These are phyloP conservation scores for Cladopsammia gracilis DNA, from an alignment of 64 coral and sea anemone genomes.

Conservation along the genomic window DNA sequence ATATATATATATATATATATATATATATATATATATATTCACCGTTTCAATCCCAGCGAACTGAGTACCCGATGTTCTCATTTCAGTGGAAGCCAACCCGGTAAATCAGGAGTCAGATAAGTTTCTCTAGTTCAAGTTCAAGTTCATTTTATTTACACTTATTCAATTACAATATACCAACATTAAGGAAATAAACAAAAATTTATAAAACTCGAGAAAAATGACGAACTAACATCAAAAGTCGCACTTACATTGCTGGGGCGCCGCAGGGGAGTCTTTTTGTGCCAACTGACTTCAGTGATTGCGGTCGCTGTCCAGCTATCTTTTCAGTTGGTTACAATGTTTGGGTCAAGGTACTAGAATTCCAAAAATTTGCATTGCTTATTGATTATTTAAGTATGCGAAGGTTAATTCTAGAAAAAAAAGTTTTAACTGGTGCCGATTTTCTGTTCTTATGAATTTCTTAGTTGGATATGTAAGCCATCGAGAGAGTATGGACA, in stretches of 20 bases:
- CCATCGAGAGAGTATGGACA: background rate
- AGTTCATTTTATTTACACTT: too few relatives aligned
- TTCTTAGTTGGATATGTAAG: background rate
- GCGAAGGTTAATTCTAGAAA: background rate
- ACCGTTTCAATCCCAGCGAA: slow-evolving; percentile 2
- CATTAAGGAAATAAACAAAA: too few relatives aligned
- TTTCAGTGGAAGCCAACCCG: too few relatives aligned
- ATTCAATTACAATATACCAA: too few relatives aligned
- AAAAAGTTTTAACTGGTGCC: background rate
- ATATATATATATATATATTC: too few relatives aligned
- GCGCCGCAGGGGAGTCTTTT: too few relatives aligned
- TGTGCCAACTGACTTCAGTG: too few relatives aligned
- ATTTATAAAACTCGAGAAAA: too few relatives aligned
- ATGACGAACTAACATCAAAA: too few relatives aligned
- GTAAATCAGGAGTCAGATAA: background rate
- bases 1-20: too few relatives aligned
- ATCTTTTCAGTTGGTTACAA: background rate
- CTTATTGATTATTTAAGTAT: slow-evolving; percentile 4
- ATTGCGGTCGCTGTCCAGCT: too few relatives aligned
- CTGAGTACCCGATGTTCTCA: background rate
- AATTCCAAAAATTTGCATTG: slow-evolving; percentile 7
- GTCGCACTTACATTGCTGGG: too few relatives aligned
- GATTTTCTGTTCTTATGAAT: background rate
- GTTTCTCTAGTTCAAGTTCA: background rate
- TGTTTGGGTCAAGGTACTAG: background rate